Evolutionary conservation across 1,140 invertebrate species (phyloP).

Genomic region (Musca domestica): DNA sequence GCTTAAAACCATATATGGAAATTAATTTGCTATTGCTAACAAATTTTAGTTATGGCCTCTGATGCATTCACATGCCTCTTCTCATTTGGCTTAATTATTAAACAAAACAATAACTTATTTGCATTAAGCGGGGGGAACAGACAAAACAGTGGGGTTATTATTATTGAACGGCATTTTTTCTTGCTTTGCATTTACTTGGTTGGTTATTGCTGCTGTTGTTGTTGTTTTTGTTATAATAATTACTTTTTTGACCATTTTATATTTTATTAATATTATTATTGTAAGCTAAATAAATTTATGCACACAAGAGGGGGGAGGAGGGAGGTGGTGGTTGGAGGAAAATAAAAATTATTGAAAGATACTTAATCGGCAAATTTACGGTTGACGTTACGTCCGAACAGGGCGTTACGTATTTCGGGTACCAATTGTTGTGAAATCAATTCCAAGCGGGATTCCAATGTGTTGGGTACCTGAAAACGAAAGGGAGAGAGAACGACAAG

Average conservation of each 20-base stretch:
- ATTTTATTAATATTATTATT: conserved; percentile 5
- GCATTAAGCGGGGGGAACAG: too few species aligned
- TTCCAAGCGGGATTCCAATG: conserved; percentile 90
- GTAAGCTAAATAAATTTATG: conserved; percentile 22
- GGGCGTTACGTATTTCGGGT: conserved; percentile 87
- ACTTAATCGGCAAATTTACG: conserved; percentile 94
- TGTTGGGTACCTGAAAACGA: conserved; percentile 77
- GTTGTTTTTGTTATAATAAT: background rate
- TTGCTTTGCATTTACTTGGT: conserved; percentile 12
- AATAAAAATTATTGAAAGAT: conserved; percentile 17
- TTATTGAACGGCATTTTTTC: background rate
- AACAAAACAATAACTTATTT: too few species aligned
- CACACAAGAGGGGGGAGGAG: conserved; percentile 9
- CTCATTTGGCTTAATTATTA: too few species aligned
- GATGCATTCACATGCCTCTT: too few species aligned
- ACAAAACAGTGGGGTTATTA: too few species aligned
- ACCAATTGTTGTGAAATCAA: conserved; percentile 91
- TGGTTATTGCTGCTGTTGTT: conserved; percentile 17
- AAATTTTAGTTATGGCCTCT: too few species aligned
- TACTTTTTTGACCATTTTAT: conserved; percentile 6
- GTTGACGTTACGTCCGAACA: conserved; percentile 94
- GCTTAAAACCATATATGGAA: too few species aligned
- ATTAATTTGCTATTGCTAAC: too few species aligned
- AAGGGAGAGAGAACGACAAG: too few species aligned
- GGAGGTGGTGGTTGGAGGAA: background rate